Evolutionary conservation across 2,113 vertebrate genomes (phyloP).

Genomic region (Crotalus horridus): DNA sequence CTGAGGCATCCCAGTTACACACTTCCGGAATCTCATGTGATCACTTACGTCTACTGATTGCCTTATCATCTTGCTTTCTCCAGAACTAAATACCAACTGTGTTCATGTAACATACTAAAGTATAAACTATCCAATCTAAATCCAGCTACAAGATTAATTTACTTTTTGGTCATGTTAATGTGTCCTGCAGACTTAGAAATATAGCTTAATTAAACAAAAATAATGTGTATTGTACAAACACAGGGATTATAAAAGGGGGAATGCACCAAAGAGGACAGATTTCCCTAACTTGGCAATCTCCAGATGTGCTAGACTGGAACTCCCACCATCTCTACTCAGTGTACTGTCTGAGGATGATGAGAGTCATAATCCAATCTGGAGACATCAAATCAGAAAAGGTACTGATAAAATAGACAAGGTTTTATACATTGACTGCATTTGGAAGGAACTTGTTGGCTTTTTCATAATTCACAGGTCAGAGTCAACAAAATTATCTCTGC

Average conservation of each 20-base stretch:
- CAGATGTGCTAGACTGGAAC: background rate
- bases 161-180: background rate
- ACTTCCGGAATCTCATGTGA: background rate
- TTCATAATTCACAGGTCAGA: conserved; percentile 4
- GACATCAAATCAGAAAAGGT: background rate
- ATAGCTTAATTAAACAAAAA: background rate
- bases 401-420: background rate
- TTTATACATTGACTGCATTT: background rate
- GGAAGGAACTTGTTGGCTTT: background rate
- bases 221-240: background rate
- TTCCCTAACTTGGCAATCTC: background rate
- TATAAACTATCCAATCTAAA: background rate
- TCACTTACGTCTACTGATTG: no score
- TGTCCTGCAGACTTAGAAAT: background rate
- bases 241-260: background rate
- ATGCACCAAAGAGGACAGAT: background rate
- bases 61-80: background rate
- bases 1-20: background rate
- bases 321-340: background rate
- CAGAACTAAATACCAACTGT: background rate
- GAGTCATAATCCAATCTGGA: background rate
- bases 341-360: background rate
- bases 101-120: background rate
- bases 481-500: background rate
- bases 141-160: background rate